Base-by-base conservation (phyloP, 92 coral and sea anemone genomes). In the Paragorgia papillata region DNA sequence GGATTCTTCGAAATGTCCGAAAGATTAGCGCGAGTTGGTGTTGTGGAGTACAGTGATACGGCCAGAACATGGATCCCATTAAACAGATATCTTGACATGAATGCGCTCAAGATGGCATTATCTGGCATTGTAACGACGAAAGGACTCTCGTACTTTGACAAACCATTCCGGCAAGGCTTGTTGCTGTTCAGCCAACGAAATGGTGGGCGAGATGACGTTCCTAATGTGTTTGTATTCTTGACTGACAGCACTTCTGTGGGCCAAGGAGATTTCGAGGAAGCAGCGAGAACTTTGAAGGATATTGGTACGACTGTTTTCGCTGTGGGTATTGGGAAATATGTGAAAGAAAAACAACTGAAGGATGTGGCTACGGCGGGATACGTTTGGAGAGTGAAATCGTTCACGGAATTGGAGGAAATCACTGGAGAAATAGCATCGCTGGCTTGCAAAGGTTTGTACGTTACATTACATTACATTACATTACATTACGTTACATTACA, bases 391-490 rank as follows among this genome's bases (percentile, higher is more conserved):
- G 35, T 91, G 18, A 57, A 62, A n/a, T 80, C 71, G 27, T 85
- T 89, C 41, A 84, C 74, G 19, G 89, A 84, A 26, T 88, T 94
- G 14, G 74, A 51, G 1, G 63, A 69, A n/a, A 65, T 91, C 67
- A 69, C 78, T 53, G 85, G 84, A 27, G 79, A 62, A 58, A 56
- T 94, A 37, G 89, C 91, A 1, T 85, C 70, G 58, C 80, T 85
- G 49, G 90, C 91, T 0, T 94, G 98, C 69, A 73, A 85, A 87
- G 97, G 98, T 94, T 20, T 28, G 75, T 51, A 17, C 8, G 58
- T 51, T 51, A 22, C 17, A 17, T 6, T 51, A 51, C 7, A 22
- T n/a, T n/a, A n/a, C n/a, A n/a, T n/a, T 43, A 43, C 50, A 18
- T 43, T 43, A 43, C 18, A 43, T 43, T 43, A 43, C 50, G 50